Evolutionary conservation across 2,113 vertebrate genomes (phyloP), one percentile per base, ranked within the genome.

Genomic region (Eulemur rufifrons): DNA sequence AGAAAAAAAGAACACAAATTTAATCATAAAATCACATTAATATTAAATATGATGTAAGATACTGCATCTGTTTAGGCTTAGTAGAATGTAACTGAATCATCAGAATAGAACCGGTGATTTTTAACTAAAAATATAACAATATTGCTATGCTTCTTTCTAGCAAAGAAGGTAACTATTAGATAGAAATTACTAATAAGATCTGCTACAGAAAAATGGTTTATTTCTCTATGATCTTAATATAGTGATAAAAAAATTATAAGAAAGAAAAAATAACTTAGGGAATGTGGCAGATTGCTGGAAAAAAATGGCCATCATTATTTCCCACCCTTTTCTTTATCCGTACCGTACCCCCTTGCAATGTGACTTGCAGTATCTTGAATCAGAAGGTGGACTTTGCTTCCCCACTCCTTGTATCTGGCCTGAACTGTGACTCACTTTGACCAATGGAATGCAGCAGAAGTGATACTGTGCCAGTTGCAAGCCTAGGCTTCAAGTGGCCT

Each of bases 1-100:
- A 74, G 56, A 21, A 32, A 11, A 47, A 74, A 42, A 80, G 54
- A 93, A 89, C 25, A 42, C 11, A 88, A 74, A 90, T 86, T 80
- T 83, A 64, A 56, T 88, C 66, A 91, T 76, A 88, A 88, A 96
- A 76, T 73, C 39, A 54, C 27, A 91, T 85, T 85, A 81, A 73
- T 92, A 94, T 84, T 89, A 94, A 86, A 85, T 94, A 69, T 82
- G 34, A 23, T 64, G 8, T 61, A 96, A 88, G 68, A 69, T 76
- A 71, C 63, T 92, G 17, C 5, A 94, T 80, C 82, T 86, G 52
- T 77, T 96, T 93, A 56, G 61, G 18, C 25, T 86, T 92, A 61
- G 80, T 71, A 87, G 73, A 90, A 71, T 42, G 77, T 47, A 95
- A 87, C n/a, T 91, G 54, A 61, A 66, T 91, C 39, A 64, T 90